Percentiles rank a stretch among this genome's conserved stretches.
Evolutionary conservation across 2,888 invertebrate genomes (phyloP).

Genomic region (Drosophila meridiana): DNA sequence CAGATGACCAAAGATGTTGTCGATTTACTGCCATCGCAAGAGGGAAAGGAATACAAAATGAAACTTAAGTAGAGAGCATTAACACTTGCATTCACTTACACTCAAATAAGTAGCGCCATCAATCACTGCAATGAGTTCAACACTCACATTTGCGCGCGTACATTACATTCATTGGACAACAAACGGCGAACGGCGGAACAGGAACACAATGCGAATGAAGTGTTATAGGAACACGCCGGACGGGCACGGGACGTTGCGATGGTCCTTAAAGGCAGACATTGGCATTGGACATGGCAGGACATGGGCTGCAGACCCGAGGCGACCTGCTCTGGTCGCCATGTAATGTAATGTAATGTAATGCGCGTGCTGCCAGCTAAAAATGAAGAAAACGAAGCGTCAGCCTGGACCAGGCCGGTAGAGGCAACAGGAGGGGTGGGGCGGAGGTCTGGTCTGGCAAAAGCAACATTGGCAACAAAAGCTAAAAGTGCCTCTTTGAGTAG

Average conservation of each 20-base stretch:
- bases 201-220: slow-evolving; percentile 44
- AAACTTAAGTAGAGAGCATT: slow-evolving; percentile 34
- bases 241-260: background rate
- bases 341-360: slow-evolving; percentile 77
- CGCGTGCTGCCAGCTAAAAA: slow-evolving; percentile 69
- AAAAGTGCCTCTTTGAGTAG: slow-evolving; percentile 43
- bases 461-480: slow-evolving; percentile 62
- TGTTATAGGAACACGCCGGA: slow-evolving; percentile 31
- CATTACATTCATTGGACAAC: slow-evolving; percentile 13
- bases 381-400: slow-evolving; percentile 58
- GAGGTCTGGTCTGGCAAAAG: background rate
- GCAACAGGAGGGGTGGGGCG: background rate
- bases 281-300: slow-evolving; percentile 15
- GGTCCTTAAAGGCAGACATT: slow-evolving; percentile 34
- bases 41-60: slow-evolving; percentile 4
- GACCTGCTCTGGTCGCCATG: slow-evolving; percentile 39
- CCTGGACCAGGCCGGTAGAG: background rate
- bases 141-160: slow-evolving; percentile 21
- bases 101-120: slow-evolving; percentile 38
- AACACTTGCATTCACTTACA: slow-evolving; percentile 62
- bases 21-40: slow-evolving; percentile 23
- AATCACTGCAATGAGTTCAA: slow-evolving; percentile 30
- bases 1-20: background rate
- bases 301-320: slow-evolving; percentile 44
- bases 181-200: slow-evolving; percentile 13